A percentile compares a stretch with the other conserved stretches of the same genome.
phyloP scores from a whole-genome alignment of 2,888 invertebrate genomes.

The Cryptophagus acutangulus region DNA sequence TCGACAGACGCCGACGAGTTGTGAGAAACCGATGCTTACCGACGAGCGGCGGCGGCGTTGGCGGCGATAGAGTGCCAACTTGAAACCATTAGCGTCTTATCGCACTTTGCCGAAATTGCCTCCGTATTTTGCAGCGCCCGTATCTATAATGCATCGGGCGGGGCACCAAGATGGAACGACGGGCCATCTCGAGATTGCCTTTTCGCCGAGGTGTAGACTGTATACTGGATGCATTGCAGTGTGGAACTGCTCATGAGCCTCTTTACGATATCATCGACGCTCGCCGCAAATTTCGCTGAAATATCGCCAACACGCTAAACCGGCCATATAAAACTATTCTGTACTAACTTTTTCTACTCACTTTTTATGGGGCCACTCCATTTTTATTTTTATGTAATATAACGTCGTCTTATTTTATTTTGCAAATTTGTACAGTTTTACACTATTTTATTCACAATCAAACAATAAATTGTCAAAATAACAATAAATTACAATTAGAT shows the following conservation, averaged over 20 bases:
- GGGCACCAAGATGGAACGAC: constrained; percentile 18
- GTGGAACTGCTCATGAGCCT: constrained; percentile 27
- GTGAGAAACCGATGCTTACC: constrained; percentile 31
- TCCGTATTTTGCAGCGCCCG: constrained; percentile 50
- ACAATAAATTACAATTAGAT: too few relatives aligned
- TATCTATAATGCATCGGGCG: constrained; percentile 49
- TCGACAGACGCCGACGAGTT: constrained; percentile 27
- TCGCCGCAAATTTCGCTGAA: constrained; percentile 29
- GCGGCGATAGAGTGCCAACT: constrained; percentile 55
- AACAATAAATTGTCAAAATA: too few relatives aligned
- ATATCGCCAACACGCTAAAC: too few relatives aligned
- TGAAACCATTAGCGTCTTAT: constrained; percentile 57
- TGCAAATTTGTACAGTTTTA: too few relatives aligned
- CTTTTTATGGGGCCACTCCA: too few relatives aligned
- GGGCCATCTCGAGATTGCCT: constrained; percentile 41
- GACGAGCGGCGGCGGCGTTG: constrained; percentile 31
- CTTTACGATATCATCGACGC: constrained; percentile 29
- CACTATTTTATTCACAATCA: too few relatives aligned
- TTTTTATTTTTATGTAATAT: too few relatives aligned
- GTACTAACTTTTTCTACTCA: too few relatives aligned
- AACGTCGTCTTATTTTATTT: too few relatives aligned
- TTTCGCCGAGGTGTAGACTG: constrained; percentile 36
- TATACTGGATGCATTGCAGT: constrained; percentile 22
- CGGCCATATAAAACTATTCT: too few relatives aligned
- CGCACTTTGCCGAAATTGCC: constrained; percentile 49